phyloP scores from a whole-genome alignment of 1,140 invertebrate genomes.

The Dreissena rostriformis region DNA sequence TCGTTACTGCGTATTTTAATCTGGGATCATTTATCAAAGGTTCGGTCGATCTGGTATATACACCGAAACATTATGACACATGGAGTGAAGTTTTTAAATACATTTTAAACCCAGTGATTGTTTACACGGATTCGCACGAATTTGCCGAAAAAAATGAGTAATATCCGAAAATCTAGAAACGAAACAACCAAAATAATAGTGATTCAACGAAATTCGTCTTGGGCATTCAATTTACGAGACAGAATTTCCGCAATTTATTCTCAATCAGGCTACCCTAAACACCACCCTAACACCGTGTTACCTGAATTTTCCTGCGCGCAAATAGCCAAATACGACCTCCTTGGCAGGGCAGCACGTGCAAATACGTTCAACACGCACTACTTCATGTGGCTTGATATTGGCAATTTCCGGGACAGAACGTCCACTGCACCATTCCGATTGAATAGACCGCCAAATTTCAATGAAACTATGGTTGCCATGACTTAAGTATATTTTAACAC shows the following conservation, averaged over 20 bases:
- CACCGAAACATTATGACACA: slow-evolving; percentile 46
- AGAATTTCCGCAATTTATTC: slow-evolving; percentile 62
- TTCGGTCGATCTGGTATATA: background rate
- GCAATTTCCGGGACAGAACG: slow-evolving; percentile 66
- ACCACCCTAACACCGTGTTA: slow-evolving; percentile 66
- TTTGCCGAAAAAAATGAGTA: slow-evolving; percentile 51
- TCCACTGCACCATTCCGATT: slow-evolving; percentile 58
- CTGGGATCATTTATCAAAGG: slow-evolving; percentile 69
- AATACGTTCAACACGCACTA: slow-evolving; percentile 57
- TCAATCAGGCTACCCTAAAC: slow-evolving; percentile 64
- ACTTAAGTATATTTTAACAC: slow-evolving; percentile 37
- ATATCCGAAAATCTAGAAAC: slow-evolving; percentile 42
- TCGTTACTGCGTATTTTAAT: slow-evolving; percentile 73
- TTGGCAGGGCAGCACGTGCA: slow-evolving; percentile 44
- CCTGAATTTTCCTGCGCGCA: slow-evolving; percentile 66
- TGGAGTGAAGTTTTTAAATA: slow-evolving; percentile 61
- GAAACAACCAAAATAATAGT: slow-evolving; percentile 61
- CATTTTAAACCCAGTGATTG: slow-evolving; percentile 60
- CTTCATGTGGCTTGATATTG: slow-evolving; percentile 70
- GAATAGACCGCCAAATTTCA: slow-evolving; percentile 53
- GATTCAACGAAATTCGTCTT: slow-evolving; percentile 51
- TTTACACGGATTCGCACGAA: slow-evolving; percentile 64
- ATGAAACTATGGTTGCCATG: slow-evolving; percentile 58
- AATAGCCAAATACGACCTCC: slow-evolving; percentile 65
- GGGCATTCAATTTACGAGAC: slow-evolving; percentile 61